These are phyloP conservation scores for Metopolophium dirhodum DNA, from an alignment of 1,140 invertebrate species.

Conservation along the genomic window DNA sequence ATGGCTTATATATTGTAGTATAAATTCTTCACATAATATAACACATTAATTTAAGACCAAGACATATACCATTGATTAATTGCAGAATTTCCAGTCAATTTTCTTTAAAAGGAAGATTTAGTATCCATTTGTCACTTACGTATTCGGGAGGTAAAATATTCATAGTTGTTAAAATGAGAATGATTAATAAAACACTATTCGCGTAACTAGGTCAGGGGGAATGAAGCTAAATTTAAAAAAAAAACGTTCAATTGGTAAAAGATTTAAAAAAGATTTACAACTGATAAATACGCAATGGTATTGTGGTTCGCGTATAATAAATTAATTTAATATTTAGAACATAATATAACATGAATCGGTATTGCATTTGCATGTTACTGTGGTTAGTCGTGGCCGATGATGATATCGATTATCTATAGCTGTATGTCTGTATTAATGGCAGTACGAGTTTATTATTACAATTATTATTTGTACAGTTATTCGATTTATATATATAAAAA, in stretches of 20 bases:
- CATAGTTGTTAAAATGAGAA: not conserved
- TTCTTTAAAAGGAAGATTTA: slow-evolving; percentile 16
- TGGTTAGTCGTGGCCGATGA: not conserved
- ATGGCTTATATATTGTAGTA: not conserved
- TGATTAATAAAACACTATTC: slow-evolving; percentile 10
- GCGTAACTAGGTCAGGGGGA: not conserved
- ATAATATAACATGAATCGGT: not conserved
- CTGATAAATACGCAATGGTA: not conserved
- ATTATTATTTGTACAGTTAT: not conserved
- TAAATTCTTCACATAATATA: not conserved
- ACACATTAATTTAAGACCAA: not conserved
- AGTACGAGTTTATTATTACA: not conserved
- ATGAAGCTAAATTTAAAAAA: not conserved
- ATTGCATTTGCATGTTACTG: not conserved
- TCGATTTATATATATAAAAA: too few species aligned
- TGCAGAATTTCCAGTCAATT: slow-evolving; percentile 1
- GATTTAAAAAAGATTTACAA: not conserved
- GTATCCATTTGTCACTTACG: slow-evolving; percentile 1
- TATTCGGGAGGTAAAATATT: not conserved
- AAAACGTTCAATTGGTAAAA: not conserved
- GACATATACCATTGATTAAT: not conserved
- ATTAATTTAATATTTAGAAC: not conserved
- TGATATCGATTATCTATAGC: not conserved
- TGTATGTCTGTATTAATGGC: not conserved
- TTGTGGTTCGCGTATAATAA: not conserved